These are phyloP conservation scores for Parnassius mnemosyne DNA, from an alignment of 2,888 invertebrate genomes.

Conservation along the genomic window DNA sequence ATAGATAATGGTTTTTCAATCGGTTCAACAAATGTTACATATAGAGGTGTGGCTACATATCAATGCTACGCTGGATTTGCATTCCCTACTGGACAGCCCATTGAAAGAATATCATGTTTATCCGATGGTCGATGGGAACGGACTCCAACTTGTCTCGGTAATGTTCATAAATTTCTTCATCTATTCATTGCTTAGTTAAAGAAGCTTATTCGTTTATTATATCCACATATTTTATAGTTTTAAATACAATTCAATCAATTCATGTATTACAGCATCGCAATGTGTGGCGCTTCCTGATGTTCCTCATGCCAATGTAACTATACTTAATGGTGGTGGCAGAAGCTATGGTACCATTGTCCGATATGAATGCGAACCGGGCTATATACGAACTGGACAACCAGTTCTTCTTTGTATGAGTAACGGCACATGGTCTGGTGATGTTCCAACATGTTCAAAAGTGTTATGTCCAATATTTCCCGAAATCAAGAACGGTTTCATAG, in stretches of 20 bases:
- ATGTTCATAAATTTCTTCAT: constrained; percentile 30
- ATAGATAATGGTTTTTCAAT: constrained; percentile 98
- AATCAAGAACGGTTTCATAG: constrained; percentile 92
- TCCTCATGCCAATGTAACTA: constrained; percentile 91
- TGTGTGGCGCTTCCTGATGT: constrained; percentile 93
- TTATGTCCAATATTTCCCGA: constrained; percentile 87
- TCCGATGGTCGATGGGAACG: constrained; percentile 96
- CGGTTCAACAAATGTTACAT: constrained; percentile 97
- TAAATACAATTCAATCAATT: background rate
- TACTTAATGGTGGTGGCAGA: constrained; percentile 93
- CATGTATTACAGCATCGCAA: constrained; percentile 87
- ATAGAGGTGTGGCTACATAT: constrained; percentile 94
- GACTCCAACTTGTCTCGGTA: constrained; percentile 93
- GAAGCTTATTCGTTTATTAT: too few species aligned
- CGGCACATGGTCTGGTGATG: constrained; percentile 96
- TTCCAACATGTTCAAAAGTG: constrained; percentile 91
- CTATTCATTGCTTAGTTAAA: too few species aligned
- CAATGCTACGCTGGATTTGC: constrained; percentile 98
- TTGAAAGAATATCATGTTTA: constrained; percentile 93
- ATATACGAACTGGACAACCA: constrained; percentile 92
- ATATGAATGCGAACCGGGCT: constrained; percentile 95
- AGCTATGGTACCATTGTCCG: constrained; percentile 96
- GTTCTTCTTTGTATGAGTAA: constrained; percentile 97
- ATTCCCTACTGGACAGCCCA: constrained; percentile 92
- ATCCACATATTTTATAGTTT: too few species aligned